Conservation (phyloP, 2,888 invertebrate species). For the Molorchus minor region DNA sequence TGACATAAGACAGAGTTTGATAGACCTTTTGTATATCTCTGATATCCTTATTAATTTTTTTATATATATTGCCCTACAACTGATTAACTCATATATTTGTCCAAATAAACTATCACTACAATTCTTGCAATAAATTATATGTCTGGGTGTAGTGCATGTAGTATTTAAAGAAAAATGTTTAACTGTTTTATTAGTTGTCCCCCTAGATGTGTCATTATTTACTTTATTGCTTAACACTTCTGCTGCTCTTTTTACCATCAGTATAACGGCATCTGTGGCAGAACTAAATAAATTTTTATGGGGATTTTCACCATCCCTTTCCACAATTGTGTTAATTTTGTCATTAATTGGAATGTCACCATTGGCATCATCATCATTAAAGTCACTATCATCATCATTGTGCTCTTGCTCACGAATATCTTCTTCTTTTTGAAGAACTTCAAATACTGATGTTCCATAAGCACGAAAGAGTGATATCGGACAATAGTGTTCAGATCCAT, state of each 20-base stretch:
- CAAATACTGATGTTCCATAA: slow-evolving; percentile 92
- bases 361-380: slow-evolving; percentile 69
- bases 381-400: slow-evolving; percentile 74
- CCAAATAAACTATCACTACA: slow-evolving; percentile 77
- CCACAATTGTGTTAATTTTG: neutral
- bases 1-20: slow-evolving; percentile 70
- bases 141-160: slow-evolving; percentile 77
- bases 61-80: slow-evolving; percentile 73
- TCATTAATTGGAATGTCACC: slow-evolving; percentile 68
- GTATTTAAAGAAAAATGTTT: slow-evolving; percentile 60
- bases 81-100: slow-evolving; percentile 76
- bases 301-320: slow-evolving; percentile 11
- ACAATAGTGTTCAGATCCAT: slow-evolving; percentile 97
- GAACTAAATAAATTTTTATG: slow-evolving; percentile 83
- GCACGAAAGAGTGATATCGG: slow-evolving; percentile 95
- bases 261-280: slow-evolving; percentile 89
- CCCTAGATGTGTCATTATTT: slow-evolving; percentile 67
- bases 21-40: slow-evolving; percentile 70
- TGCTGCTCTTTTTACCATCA: slow-evolving; percentile 91
- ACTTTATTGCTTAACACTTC: slow-evolving; percentile 81
- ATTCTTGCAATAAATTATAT: slow-evolving; percentile 77
- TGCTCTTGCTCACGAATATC: too few relatives aligned
- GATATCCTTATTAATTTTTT: slow-evolving; percentile 69
- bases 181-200: slow-evolving; percentile 65
- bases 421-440: slow-evolving; percentile 85